A percentile compares a stretch with the other conserved stretches of the same genome.
Conservation (phyloP, 1,140 invertebrate species). For the Wiebesia pumilae region DNA sequence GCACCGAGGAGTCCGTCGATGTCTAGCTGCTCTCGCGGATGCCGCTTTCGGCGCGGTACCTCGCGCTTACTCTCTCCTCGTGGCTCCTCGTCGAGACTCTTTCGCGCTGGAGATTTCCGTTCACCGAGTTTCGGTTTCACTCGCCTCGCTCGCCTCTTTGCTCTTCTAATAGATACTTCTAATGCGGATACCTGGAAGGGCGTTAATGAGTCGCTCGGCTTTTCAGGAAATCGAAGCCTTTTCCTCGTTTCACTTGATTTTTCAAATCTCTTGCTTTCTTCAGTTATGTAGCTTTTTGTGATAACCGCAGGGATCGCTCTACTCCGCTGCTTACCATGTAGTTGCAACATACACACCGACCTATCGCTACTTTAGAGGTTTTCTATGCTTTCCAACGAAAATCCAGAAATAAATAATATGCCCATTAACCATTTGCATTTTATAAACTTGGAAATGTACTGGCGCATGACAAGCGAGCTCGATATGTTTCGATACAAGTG, state of each 20-base stretch:
- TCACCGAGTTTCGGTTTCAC: constrained; percentile 18
- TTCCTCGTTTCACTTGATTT: constrained; percentile 1
- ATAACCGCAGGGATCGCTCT: not conserved
- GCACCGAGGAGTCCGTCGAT: not conserved
- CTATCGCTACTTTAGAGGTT: not conserved
- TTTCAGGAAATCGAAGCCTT: constrained; percentile 18
- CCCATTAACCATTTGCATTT: not conserved
- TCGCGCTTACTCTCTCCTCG: not conserved
- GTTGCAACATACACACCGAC: not conserved
- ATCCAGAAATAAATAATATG: not conserved
- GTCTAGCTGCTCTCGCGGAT: not conserved
- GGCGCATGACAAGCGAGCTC: not conserved
- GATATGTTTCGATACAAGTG: not conserved
- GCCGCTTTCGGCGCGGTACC: not conserved
- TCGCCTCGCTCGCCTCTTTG: constrained; percentile 2
- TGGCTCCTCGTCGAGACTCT: not conserved
- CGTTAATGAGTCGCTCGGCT: constrained; percentile 15
- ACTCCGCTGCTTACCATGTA: not conserved
- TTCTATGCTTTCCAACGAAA: not conserved
- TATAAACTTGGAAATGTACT: not conserved
- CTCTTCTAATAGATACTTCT: not conserved
- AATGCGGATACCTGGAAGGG: not conserved
- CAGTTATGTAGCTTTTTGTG: not conserved
- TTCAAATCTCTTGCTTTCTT: not conserved
- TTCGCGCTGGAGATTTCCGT: not conserved